phyloP scores from a whole-genome alignment of 1,140 invertebrate species.

The Pinna nobilis region DNA sequence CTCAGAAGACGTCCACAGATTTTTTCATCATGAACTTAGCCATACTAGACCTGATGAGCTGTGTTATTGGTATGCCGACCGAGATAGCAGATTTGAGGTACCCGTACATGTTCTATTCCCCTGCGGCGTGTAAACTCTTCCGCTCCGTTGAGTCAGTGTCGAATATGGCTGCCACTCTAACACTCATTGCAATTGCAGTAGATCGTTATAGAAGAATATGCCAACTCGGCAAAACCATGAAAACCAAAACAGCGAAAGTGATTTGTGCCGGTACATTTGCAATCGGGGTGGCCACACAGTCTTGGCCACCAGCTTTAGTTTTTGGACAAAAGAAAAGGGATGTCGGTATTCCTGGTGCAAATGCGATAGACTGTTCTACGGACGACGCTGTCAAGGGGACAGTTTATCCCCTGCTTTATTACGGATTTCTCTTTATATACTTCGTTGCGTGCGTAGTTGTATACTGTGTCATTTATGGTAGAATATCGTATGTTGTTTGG shows the following conservation, averaged over 20 bases:
- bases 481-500: no score
- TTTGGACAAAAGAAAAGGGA: constrained; percentile 59
- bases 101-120: constrained; percentile 65
- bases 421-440: constrained; percentile 56
- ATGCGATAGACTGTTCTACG: constrained; percentile 64
- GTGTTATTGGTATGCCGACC: constrained; percentile 65
- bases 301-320: constrained; percentile 63
- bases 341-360: constrained; percentile 39
- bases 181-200: constrained; percentile 64
- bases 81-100: constrained; percentile 66
- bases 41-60: constrained; percentile 63
- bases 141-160: constrained; percentile 61
- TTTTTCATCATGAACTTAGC: constrained; percentile 68
- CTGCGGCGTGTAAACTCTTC: constrained; percentile 63
- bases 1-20: constrained; percentile 57
- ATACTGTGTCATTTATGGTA: constrained; percentile 59
- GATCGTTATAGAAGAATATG: constrained; percentile 67
- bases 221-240: constrained; percentile 61
- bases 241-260: constrained; percentile 52
- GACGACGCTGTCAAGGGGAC: constrained; percentile 61
- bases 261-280: constrained; percentile 61
- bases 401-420: constrained; percentile 64
- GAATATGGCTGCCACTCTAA: constrained; percentile 64
- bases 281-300: constrained; percentile 51
- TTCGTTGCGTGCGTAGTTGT: constrained; percentile 61